Conservation (phyloP, 2,888 invertebrate genomes). For the Luperina nickerlii region DNA sequence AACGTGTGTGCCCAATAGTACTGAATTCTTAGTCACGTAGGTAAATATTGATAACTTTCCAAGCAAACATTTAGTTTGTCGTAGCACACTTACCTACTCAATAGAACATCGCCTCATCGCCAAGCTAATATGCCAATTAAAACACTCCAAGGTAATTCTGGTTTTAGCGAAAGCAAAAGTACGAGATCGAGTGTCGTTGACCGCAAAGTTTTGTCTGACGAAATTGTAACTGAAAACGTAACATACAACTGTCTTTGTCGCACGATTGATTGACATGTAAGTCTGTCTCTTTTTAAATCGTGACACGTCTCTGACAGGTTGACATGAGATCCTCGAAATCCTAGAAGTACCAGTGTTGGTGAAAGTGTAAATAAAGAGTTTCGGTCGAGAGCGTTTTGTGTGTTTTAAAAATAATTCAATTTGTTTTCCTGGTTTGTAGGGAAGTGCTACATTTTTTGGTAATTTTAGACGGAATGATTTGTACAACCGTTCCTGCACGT, state of each 20-base stretch:
- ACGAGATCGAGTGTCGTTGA: slow-evolving; percentile 74
- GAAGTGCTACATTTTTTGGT: slow-evolving; percentile 46
- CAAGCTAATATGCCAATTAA: slow-evolving; percentile 62
- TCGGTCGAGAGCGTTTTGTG: slow-evolving; percentile 70
- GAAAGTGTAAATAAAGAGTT: slow-evolving; percentile 85
- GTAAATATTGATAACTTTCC: slow-evolving; percentile 59
- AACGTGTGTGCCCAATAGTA: slow-evolving; percentile 49
- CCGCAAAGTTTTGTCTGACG: slow-evolving; percentile 74
- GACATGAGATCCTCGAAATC: slow-evolving; percentile 75
- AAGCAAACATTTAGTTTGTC: slow-evolving; percentile 46
- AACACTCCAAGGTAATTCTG: slow-evolving; percentile 59
- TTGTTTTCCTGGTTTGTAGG: slow-evolving; percentile 61
- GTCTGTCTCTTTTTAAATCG: slow-evolving; percentile 64
- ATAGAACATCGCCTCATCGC: slow-evolving; percentile 29
- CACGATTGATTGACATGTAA: slow-evolving; percentile 55
- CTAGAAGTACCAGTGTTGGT: slow-evolving; percentile 73
- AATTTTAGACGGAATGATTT: slow-evolving; percentile 15
- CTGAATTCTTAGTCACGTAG: slow-evolving; percentile 41
- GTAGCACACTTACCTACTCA: slow-evolving; percentile 31
- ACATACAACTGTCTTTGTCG: slow-evolving; percentile 61
- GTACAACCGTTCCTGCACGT: neutral
- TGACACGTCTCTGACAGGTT: slow-evolving; percentile 71
- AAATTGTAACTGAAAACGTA: slow-evolving; percentile 68
- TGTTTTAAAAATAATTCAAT: slow-evolving; percentile 68
- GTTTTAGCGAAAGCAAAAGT: slow-evolving; percentile 83